phyloP scores from a whole-genome alignment of 1,140 invertebrate genomes.

The Atopsyche davidsoni region DNA sequence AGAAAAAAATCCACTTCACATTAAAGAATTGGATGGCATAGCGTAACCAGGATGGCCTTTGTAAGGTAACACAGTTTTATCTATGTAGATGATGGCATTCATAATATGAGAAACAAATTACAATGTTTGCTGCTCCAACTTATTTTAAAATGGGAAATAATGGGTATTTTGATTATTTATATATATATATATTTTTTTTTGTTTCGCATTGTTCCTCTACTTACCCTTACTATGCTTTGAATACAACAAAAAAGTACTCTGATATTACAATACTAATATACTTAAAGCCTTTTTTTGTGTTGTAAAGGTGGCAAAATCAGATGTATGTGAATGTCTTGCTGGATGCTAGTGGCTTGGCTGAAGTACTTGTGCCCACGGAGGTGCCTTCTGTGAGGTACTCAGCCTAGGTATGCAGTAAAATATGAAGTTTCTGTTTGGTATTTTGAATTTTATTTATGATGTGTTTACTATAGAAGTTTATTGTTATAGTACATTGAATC shows the following conservation, averaged over 20 bases:
- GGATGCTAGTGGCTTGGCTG: too few relatives aligned
- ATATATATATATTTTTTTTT: slow-evolving; percentile 1
- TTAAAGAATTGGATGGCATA: too few relatives aligned
- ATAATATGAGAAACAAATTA: too few relatives aligned
- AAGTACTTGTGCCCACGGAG: not conserved
- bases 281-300: not conserved
- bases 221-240: too few relatives aligned
- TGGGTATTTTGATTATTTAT: not conserved
- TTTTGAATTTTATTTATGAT: slow-evolving; percentile 1
- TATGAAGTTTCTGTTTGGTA: not conserved
- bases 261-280: not conserved
- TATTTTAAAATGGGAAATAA: not conserved
- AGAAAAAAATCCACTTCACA: too few relatives aligned
- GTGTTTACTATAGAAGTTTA: slow-evolving; percentile 3
- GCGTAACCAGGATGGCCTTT: too few relatives aligned
- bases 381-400: not conserved
- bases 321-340: too few relatives aligned
- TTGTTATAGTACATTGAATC: slow-evolving; percentile 4
- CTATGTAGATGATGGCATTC: too few relatives aligned
- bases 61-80: too few relatives aligned
- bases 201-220: too few relatives aligned
- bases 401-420: not conserved
- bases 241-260: not conserved
- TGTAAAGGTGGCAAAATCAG: too few relatives aligned
- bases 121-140: too few relatives aligned